phyloP scores from a whole-genome alignment of 2,797 vertebrate genomes.

The Tokudaia tokunoshimensis region DNA sequence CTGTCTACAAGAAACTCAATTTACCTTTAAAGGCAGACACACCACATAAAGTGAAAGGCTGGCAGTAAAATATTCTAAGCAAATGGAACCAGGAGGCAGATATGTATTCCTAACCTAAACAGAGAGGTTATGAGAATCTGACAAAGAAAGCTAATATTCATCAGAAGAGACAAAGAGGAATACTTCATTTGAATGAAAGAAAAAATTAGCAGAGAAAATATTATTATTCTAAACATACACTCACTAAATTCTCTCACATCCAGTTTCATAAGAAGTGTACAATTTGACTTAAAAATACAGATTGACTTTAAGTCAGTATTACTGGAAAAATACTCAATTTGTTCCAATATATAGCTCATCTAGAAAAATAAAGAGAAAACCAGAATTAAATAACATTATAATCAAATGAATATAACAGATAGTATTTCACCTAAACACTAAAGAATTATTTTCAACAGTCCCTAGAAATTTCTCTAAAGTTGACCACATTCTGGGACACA shows the following conservation, averaged over 20 bases:
- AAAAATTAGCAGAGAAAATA: background rate
- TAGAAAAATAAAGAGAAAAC: background rate
- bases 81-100: background rate
- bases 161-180: background rate
- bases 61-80: no score
- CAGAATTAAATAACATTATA: background rate
- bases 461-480: background rate
- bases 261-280: background rate
- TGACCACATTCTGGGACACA: background rate
- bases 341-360: background rate
- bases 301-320: background rate
- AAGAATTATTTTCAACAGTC: background rate
- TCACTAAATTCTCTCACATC: background rate
- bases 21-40: no score
- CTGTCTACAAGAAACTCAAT: no score
- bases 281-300: background rate
- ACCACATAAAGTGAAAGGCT: no score
- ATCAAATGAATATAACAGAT: background rate
- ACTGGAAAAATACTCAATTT: background rate
- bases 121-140: background rate
- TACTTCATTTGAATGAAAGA: background rate
- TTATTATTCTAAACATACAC: background rate
- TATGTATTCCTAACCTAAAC: background rate
- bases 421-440: background rate
- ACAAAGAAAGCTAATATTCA: background rate